A percentile compares a stretch with the other conserved stretches of the same genome.
phyloP scores from a whole-genome alignment of 1,140 invertebrate genomes.

The Telenomus remus region DNA sequence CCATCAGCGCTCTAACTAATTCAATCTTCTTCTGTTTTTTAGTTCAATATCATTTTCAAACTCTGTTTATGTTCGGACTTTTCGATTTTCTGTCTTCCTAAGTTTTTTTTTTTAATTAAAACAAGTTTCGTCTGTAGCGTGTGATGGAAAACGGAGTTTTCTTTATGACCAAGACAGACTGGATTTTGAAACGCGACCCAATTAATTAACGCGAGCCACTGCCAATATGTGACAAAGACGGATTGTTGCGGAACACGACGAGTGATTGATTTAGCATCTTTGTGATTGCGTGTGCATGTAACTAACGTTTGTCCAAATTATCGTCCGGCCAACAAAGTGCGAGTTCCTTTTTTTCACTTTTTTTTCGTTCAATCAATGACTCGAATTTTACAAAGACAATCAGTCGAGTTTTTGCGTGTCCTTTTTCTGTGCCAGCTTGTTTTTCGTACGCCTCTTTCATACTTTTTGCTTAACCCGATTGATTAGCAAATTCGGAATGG shows the following conservation, averaged over 20 bases:
- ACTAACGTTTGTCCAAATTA: slow-evolving; percentile 37
- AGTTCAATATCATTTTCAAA: slow-evolving; percentile 4
- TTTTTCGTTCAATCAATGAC: slow-evolving; percentile 23
- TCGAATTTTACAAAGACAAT: slow-evolving; percentile 20
- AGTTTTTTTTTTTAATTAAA: background rate
- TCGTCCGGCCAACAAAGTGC: slow-evolving; percentile 25
- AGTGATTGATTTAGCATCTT: slow-evolving; percentile 32
- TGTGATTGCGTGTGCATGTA: slow-evolving; percentile 23
- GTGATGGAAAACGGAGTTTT: slow-evolving; percentile 2
- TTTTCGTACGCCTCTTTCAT: no score
- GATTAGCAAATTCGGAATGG: no score
- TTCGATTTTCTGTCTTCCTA: background rate
- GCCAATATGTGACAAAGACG: slow-evolving; percentile 36
- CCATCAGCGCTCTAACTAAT: slow-evolving; percentile 9
- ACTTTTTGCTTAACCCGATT: no score
- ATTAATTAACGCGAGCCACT: slow-evolving; percentile 28
- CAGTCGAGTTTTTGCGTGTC: background rate
- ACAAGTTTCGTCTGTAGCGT: no score
- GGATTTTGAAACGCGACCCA: slow-evolving; percentile 21
- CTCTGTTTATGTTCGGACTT: background rate
- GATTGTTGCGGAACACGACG: slow-evolving; percentile 25
- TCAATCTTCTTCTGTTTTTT: slow-evolving; percentile 3
- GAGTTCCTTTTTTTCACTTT: slow-evolving; percentile 1
- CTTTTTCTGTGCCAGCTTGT: no score
- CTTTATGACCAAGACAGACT: slow-evolving; percentile 16